Evolutionary conservation across 2,113 vertebrate species (phyloP).

Genomic region (Cepphus grylle): DNA sequence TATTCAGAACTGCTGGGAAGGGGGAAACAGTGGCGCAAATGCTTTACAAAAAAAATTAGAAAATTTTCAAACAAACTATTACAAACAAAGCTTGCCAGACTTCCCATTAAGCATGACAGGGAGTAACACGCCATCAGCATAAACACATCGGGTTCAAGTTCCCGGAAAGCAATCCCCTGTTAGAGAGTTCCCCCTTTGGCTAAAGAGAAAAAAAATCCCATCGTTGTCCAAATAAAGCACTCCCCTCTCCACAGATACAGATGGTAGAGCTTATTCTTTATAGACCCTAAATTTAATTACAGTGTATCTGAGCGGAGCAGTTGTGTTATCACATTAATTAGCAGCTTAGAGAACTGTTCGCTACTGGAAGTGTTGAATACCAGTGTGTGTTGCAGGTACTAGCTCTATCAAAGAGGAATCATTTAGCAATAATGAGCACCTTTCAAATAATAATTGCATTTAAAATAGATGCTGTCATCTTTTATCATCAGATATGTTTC

Average conservation of each 20-base stretch:
- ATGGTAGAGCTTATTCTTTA: not conserved
- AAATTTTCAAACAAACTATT: not conserved
- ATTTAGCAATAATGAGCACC: constrained; percentile 41
- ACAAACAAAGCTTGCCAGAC: not conserved
- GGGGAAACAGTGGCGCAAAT: not conserved
- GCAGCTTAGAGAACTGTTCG: not conserved
- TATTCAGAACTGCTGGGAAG: not conserved
- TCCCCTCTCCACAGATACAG: not conserved
- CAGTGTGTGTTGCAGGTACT: not conserved
- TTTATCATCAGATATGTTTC: not conserved
- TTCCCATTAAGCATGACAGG: not conserved
- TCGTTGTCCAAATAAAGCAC: not conserved
- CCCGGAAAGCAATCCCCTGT: not conserved
- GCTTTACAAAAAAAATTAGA: not conserved
- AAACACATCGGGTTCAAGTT: not conserved
- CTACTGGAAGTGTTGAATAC: not conserved
- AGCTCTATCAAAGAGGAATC: not conserved
- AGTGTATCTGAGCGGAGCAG: not conserved
- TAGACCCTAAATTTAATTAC: constrained; percentile 14
- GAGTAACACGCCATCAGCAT: not conserved
- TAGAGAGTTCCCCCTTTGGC: not conserved
- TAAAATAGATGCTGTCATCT: constrained; percentile 36
- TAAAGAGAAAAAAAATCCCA: not conserved
- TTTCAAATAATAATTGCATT: constrained; percentile 47
- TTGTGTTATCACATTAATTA: constrained; percentile 34